Evolutionary conservation across 2,797 vertebrate species (phyloP), one percentile per base, ranked within the genome.

Genomic region (Myripristis jacobus): DNA sequence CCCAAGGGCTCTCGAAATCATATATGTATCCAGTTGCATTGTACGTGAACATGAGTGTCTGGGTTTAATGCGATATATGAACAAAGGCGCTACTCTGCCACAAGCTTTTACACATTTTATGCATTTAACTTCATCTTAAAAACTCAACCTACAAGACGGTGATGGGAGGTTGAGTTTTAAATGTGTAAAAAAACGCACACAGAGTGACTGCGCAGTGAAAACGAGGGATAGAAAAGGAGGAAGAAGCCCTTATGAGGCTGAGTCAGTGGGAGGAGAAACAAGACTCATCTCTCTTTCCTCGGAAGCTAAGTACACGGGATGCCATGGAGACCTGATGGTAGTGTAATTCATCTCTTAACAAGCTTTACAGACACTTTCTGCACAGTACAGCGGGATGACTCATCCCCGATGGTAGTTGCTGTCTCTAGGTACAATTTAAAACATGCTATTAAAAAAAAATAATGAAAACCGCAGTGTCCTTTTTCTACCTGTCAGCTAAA

Each of bases 271-370:
- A 48, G 56, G 60, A 63, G 31, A 65, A 10, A 70, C 52, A 47
- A 71, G 21, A 52, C 29, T 16, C 44, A 25, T 73, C 6, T 18
- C 34, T 64, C 61, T 68, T 19, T 68, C 46, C 70, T 31, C 52
- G 10, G n/a, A 61, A 48, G 55, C 25, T 36, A 38, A 55, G 19
- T 15, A 55, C 55, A 59, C 9, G 58, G 43, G 11, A 60, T 61
- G 25, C 66, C 46, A 54, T 57, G 48, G 51, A 78, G 29, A 70
- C 36, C 6, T 50, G 55, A 36, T 36, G 41, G 50, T 24, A 41
- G 31, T 38, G 57, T 59, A 51, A 36, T 21, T 80, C 29, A 66
- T 77, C 56, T 67, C 44, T 57, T 54, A 66, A 73, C 34, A 58
- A 67, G 71, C 47, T 66, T 64, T 63, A 16, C 24, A 68, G 52